Evolutionary conservation across 2,797 vertebrate species (phyloP).

Genomic region (Xenops minutus): DNA sequence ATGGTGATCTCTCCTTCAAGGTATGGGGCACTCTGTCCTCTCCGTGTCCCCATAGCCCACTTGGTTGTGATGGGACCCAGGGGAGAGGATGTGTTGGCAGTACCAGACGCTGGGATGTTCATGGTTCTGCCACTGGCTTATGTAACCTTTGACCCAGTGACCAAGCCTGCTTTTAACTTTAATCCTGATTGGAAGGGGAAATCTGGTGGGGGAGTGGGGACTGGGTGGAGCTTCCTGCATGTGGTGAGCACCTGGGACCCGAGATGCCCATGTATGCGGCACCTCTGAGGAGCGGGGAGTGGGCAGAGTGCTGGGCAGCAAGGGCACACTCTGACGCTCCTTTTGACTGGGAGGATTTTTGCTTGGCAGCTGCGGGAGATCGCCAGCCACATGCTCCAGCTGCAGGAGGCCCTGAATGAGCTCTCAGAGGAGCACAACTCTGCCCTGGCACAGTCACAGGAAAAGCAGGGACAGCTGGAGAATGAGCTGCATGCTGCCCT

Average conservation of each 20-base stretch:
- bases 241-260: neutral
- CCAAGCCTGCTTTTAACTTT: neutral
- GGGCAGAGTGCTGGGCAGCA: neutral
- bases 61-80: accelerated
- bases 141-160: neutral
- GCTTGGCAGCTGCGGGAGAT: slow-evolving; percentile 75
- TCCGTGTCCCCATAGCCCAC: neutral
- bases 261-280: neutral
- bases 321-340: neutral
- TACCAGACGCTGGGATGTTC: accelerated
- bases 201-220: accelerated
- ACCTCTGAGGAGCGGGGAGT: neutral
- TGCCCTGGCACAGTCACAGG: slow-evolving; percentile 63
- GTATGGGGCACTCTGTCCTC: slow-evolving; percentile 43
- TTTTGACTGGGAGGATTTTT: neutral
- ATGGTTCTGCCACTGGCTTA: neutral
- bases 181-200: neutral
- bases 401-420: slow-evolving; percentile 75
- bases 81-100: neutral
- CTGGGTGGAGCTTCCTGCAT: accelerated
- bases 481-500: slow-evolving; percentile 65
- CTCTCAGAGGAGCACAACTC: slow-evolving; percentile 75
- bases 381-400: slow-evolving; percentile 71
- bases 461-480: slow-evolving; percentile 71
- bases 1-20: slow-evolving; percentile 86